These are phyloP conservation scores for Itoplectis maculator DNA, from an alignment of 2,888 invertebrate genomes.

Conservation along the genomic window DNA sequence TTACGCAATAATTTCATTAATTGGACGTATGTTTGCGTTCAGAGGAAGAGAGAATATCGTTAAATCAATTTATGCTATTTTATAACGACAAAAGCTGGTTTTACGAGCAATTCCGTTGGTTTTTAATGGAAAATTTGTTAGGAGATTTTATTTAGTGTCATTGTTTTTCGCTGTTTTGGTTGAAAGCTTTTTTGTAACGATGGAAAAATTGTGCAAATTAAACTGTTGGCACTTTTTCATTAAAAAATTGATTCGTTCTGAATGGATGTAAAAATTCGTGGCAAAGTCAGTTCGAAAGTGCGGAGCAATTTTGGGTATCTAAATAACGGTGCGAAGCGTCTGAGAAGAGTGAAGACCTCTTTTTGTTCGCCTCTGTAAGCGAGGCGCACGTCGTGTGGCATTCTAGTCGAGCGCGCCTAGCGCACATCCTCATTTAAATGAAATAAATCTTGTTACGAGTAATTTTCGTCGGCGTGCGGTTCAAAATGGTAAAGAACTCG, in stretches of 20 bases:
- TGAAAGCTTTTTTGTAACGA: no score
- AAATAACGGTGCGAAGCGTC: slow-evolving; percentile 20
- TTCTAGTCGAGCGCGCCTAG: slow-evolving; percentile 74
- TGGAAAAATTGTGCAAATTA: no score
- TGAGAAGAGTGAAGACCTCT: slow-evolving; percentile 6
- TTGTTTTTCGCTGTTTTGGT: no score
- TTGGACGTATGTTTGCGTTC: background rate
- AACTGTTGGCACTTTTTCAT: no score
- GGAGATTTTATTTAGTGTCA: no score
- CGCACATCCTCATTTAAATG: slow-evolving; percentile 82
- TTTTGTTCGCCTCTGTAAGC: slow-evolving; percentile 14
- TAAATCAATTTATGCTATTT: background rate
- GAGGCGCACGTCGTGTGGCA: slow-evolving; percentile 22
- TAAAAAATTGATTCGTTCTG: no score
- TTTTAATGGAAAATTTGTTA: no score
- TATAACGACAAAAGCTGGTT: no score
- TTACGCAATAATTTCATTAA: background rate
- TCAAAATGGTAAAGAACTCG: slow-evolving; percentile 67
- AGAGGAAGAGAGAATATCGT: background rate
- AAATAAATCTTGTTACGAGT: slow-evolving; percentile 82
- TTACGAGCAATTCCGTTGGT: no score
- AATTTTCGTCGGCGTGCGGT: slow-evolving; percentile 75
- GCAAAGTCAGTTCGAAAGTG: background rate
- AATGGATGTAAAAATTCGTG: background rate
- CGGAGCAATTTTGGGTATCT: background rate